A percentile compares a stretch with the other conserved stretches of the same genome.
Conservation (phyloP, 2,888 invertebrate genomes). For the Leptothorax acervorum region DNA sequence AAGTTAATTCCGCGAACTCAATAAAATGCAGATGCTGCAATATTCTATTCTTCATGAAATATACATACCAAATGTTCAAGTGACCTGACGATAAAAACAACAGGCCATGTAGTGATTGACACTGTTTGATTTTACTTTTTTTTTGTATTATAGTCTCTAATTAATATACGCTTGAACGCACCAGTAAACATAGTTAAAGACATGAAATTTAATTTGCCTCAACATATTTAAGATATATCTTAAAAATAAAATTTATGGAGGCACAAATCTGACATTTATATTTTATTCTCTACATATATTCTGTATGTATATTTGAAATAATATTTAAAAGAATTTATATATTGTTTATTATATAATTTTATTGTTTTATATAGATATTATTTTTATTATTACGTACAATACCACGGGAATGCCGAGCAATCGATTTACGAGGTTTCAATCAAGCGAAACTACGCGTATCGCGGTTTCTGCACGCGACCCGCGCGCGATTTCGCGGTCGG, state of each 20-base stretch:
- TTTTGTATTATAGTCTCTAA: background rate
- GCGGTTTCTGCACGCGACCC: slow-evolving; percentile 19
- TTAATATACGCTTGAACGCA: background rate
- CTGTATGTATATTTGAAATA: background rate
- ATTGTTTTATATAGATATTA: background rate
- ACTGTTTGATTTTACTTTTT: slow-evolving; percentile 9
- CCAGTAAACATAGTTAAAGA: background rate
- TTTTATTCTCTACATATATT: background rate
- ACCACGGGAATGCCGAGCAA: background rate
- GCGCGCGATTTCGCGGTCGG: slow-evolving; percentile 25
- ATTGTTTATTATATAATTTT: background rate
- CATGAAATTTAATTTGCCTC: background rate
- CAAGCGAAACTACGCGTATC: background rate
- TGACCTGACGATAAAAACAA: background rate
- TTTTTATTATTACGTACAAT: background rate
- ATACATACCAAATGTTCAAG: background rate
- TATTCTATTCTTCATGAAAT: slow-evolving; percentile 25
- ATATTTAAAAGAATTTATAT: background rate
- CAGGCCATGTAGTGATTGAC: background rate
- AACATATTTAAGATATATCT: background rate
- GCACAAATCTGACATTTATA: background rate
- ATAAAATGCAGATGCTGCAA: slow-evolving; percentile 50
- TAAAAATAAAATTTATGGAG: background rate
- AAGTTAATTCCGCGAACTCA: slow-evolving; percentile 40
- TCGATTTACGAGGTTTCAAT: slow-evolving; percentile 19